Evolutionary conservation across 2,888 invertebrate species (phyloP), one percentile per base, ranked within the genome.

Genomic region (Lochmaea capreae): DNA sequence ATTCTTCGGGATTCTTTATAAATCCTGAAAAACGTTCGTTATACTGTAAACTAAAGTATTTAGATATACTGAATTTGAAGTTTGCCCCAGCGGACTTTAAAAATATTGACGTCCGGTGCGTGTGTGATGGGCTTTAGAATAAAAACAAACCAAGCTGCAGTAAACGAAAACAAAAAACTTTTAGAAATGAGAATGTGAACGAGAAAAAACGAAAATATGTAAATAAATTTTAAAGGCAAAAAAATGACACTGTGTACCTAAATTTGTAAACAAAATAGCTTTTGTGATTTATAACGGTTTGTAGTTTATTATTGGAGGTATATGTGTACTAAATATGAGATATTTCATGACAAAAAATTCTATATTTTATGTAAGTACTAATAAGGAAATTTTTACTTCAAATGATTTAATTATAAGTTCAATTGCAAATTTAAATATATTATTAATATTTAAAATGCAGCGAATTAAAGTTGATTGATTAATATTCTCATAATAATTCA

Each of bases 331-430:
- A 66, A 67, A 74, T 54, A 82, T 79, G 79, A 77, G 79, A 52
- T 52, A 72, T 52, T 74, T 82, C 26, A 78, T 82, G 68, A 79
- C 74, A 10, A 76, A 80, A 77, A 77, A 79, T 73, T 83, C 83
- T 39, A 74, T 80, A 66, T 84, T 83, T 71, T 82, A 82, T 71
- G 85, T 85, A 80, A 82, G 82, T 78, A 69, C 16, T 54, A 4
- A 49, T 49, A 33, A 33, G 5, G 2, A 46, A 46, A 12, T 11
- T 42, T 1, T 42, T 3, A 22, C 22, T 22, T 22, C 22, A 22
- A 22, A 22, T 22, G 1, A 22, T 22, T 22, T 1, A 22, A 22
- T 22, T 22, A 22, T 22, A 22, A 22, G 22, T 22, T 22, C 22
- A 22, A 22, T 22, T 22, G 22, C 3, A 22, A 22, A 22, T 22